Conservation (phyloP, 1,140 invertebrate species). For the Caerostris extrusa region DNA sequence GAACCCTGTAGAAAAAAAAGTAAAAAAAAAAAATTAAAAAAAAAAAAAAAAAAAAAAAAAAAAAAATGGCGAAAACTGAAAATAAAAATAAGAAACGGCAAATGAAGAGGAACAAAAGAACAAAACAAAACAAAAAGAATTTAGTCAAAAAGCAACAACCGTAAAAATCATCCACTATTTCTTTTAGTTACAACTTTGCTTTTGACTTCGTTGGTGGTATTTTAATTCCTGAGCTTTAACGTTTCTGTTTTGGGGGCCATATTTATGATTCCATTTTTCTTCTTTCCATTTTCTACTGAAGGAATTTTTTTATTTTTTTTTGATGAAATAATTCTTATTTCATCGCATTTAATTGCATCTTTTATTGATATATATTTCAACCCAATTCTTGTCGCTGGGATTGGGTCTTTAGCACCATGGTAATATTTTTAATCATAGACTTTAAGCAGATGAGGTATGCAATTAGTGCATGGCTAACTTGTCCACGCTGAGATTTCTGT, state of each 20-base stretch:
- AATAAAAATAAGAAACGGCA: background rate
- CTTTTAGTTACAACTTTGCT: constrained; percentile 28
- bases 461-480: background rate
- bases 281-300: background rate
- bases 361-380: background rate
- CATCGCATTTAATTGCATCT: background rate
- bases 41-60: no score
- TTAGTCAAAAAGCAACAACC: constrained; percentile 36
- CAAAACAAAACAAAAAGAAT: background rate
- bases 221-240: constrained; percentile 63
- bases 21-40: no score
- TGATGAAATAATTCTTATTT: background rate
- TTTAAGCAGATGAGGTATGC: background rate
- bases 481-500: background rate
- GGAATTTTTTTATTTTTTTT: background rate
- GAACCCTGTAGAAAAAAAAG: background rate
- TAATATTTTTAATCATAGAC: background rate
- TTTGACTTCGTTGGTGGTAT: constrained; percentile 70
- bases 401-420: background rate
- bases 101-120: constrained; percentile 55
- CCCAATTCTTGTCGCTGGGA: background rate
- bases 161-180: constrained; percentile 61
- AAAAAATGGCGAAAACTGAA: no score
- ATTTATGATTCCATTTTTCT: constrained; percentile 34
- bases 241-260: constrained; percentile 23